phyloP scores from a whole-genome alignment of 2,113 vertebrate species.

The Prunella fulvescens region DNA sequence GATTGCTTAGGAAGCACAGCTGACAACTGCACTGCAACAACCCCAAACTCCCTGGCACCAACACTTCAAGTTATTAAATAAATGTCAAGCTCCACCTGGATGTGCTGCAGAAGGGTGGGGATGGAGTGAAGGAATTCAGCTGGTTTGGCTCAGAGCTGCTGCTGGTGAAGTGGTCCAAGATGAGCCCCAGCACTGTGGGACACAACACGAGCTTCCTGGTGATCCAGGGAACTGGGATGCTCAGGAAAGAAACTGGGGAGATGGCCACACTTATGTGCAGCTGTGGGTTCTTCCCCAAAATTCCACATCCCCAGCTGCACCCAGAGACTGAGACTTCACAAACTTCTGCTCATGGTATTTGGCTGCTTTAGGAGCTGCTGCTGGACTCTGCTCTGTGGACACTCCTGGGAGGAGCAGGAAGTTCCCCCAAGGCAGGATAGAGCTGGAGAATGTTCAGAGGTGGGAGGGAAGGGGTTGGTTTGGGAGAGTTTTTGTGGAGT shows the following conservation, averaged over 20 bases:
- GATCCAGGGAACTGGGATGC: not conserved
- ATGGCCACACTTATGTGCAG: fast-evolving
- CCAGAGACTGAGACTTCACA: not conserved
- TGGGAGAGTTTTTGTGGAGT: not conserved
- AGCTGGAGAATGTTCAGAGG: not conserved
- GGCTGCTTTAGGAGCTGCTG: not conserved
- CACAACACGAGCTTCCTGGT: fast-evolving
- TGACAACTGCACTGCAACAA: not conserved
- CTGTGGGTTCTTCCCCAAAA: not conserved
- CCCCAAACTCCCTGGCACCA: not conserved
- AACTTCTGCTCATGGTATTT: fast-evolving
- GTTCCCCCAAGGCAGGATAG: not conserved
- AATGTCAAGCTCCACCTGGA: not conserved
- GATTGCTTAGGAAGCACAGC: not conserved
- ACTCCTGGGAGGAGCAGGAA: not conserved
- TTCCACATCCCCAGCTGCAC: not conserved
- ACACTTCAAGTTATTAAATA: not conserved
- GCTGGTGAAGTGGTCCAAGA: not conserved
- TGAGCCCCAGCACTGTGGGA: not conserved
- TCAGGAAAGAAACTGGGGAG: fast-evolving
- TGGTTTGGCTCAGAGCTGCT: not conserved
- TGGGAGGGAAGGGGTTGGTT: not conserved
- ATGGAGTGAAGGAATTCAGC: not conserved
- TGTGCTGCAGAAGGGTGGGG: not conserved
- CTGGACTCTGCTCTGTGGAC: not conserved